Base-by-base conservation (phyloP, 1,140 invertebrate genomes). In the Trichonephila inaurata region DNA sequence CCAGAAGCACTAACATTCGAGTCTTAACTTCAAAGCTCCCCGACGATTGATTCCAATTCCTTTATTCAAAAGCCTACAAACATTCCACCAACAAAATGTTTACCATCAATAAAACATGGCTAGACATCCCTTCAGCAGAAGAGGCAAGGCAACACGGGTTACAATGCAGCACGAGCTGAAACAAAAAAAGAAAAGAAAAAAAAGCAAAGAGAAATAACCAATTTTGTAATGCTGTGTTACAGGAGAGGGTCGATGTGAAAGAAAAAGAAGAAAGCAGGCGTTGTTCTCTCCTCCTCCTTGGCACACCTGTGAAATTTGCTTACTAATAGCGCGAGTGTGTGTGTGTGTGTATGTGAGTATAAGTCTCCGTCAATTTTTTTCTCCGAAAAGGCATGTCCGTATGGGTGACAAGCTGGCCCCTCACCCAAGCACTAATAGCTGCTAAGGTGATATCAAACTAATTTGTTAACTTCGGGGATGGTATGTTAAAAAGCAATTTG, bases 281-380 rank as follows among this genome's bases (percentile, higher is more conserved):
- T 85, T 85, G 82, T 85, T 18, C 12, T 60, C 44, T 60, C 44
- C 82, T 60, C 82, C 44, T 44, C 24, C 82, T 85, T 7, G 21
- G 89, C 89, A 91, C 89, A 91, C 89, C 89, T 82, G 89, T 91
- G 51, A 82, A 81, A 91, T 91, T 91, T 91, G 89, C 89, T 40
- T 91, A 28, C 89, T 77, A 91, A 91, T 91, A 82, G 28, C 66
- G 24, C 28, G 40, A 10, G 61, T n/a, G n/a, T n/a, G 88, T 58
- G 69, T 72, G 69, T 72, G 69, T 72, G 69, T 10, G n/a, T 62
- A 51, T 40, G 60, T 18, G 51, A 19, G 24, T 28, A 87, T 61
- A 91, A 82, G 89, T 82, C 89, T 91, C 69, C 61, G 89, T 81
- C 69, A 82, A 21, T 60, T 72, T 91, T 66, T 89, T 72, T 40